These are phyloP conservation scores for Acanthosepion pharaonis DNA, from an alignment of 2,888 invertebrate species.

Conservation along the genomic window DNA sequence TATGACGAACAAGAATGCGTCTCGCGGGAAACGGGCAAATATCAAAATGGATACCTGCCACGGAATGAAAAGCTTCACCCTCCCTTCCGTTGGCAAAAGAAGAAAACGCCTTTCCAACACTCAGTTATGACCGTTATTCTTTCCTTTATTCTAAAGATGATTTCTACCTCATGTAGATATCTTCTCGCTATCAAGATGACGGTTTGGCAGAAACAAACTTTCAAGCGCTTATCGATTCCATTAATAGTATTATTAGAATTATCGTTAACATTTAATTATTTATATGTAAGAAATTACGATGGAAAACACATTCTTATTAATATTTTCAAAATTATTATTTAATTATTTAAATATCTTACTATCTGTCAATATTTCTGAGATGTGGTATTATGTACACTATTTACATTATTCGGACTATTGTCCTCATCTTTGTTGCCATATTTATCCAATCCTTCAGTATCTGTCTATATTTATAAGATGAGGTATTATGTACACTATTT, in stretches of 20 bases:
- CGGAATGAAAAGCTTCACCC: neutral
- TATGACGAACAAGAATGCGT: conserved; percentile 21
- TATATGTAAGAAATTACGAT: no score
- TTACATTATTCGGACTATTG: no score
- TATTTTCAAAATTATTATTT: no score
- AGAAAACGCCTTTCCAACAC: neutral
- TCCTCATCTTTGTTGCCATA: no score
- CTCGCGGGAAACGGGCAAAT: neutral
- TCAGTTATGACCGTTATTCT: neutral
- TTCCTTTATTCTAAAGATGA: neutral
- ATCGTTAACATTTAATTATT: neutral
- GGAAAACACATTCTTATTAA: no score
- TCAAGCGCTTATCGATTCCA: neutral
- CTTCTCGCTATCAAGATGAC: neutral
- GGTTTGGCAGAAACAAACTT: neutral
- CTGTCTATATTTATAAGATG: no score
- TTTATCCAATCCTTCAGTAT: no score
- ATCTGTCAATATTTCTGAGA: no score
- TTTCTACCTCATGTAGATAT: neutral
- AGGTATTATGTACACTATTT: no score
- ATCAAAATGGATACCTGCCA: conserved; percentile 33
- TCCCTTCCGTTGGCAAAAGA: neutral
- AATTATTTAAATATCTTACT: no score
- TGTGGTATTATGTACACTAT: no score
- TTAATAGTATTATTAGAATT: neutral